Evolutionary conservation across 2,888 invertebrate genomes (phyloP).

Genomic region (Anodontia alba): DNA sequence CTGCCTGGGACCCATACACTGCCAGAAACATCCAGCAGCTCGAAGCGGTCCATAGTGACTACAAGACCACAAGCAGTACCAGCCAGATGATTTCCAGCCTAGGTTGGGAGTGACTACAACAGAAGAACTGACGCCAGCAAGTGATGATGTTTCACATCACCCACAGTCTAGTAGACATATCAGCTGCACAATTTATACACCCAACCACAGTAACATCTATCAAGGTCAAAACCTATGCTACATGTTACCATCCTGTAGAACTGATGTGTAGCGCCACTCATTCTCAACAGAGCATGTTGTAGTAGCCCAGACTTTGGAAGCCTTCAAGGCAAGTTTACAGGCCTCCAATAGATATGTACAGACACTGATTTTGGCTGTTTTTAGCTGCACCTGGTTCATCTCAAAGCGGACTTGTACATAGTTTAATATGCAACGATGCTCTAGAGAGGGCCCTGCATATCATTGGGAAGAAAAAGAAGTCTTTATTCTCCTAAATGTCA

Average conservation of each 20-base stretch:
- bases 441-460: neutral
- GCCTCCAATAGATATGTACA: neutral
- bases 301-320: neutral
- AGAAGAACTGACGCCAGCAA: constrained; percentile 19
- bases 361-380: neutral
- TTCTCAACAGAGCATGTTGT: constrained; percentile 3
- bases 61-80: constrained; percentile 22
- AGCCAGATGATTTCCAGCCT: constrained; percentile 16
- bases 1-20: constrained; percentile 5
- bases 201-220: neutral
- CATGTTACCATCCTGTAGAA: constrained; percentile 21
- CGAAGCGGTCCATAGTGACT: constrained; percentile 9
- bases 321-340: neutral
- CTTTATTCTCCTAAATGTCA: no score
- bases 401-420: neutral
- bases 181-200: constrained; percentile 9
- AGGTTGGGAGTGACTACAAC: constrained; percentile 16
- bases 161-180: constrained; percentile 24
- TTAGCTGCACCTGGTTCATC: neutral
- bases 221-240: constrained; percentile 1
- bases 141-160: constrained; percentile 28
- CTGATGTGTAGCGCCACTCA: constrained; percentile 20
- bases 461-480: neutral
- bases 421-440: neutral
- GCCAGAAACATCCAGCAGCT: constrained; percentile 15